These are phyloP conservation scores for Thamnophis elegans DNA, from an alignment of 2,797 vertebrate genomes.

Conservation along the genomic window DNA sequence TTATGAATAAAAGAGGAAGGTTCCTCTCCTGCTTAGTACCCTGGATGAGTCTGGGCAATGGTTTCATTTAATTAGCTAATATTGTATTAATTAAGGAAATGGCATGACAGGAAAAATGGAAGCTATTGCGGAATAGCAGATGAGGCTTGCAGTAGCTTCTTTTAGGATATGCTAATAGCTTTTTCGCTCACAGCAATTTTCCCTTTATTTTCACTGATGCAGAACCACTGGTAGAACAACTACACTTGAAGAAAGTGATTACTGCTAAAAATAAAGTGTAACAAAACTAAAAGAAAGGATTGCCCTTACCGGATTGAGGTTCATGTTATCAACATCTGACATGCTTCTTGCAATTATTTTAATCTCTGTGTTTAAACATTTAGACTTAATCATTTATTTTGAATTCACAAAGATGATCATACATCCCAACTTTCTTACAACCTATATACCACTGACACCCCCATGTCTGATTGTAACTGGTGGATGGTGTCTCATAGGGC, in stretches of 20 bases:
- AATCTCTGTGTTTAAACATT: slow-evolving; percentile 19
- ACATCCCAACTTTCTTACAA: neutral
- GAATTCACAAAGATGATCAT: slow-evolving; percentile 17
- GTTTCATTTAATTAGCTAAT: slow-evolving; percentile 36
- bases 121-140: slow-evolving; percentile 27
- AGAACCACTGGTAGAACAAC: slow-evolving; percentile 49
- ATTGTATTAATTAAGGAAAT: slow-evolving; percentile 50
- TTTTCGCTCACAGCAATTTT: slow-evolving; percentile 40
- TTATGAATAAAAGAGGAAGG: neutral
- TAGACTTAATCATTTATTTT: neutral
- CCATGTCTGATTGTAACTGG: neutral
- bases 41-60: slow-evolving; percentile 16
- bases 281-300: slow-evolving; percentile 55
- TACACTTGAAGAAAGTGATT: slow-evolving; percentile 63
- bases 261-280: slow-evolving; percentile 65
- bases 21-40: slow-evolving; percentile 27
- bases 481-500: neutral
- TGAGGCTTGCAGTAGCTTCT: neutral
- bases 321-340: slow-evolving; percentile 56
- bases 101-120: neutral
- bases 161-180: neutral
- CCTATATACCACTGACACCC: neutral
- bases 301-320: slow-evolving; percentile 58
- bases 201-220: slow-evolving; percentile 54
- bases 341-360: slow-evolving; percentile 39